Evolutionary conservation across 2,888 invertebrate genomes (phyloP).

Genomic region (Endotricha flammealis): DNA sequence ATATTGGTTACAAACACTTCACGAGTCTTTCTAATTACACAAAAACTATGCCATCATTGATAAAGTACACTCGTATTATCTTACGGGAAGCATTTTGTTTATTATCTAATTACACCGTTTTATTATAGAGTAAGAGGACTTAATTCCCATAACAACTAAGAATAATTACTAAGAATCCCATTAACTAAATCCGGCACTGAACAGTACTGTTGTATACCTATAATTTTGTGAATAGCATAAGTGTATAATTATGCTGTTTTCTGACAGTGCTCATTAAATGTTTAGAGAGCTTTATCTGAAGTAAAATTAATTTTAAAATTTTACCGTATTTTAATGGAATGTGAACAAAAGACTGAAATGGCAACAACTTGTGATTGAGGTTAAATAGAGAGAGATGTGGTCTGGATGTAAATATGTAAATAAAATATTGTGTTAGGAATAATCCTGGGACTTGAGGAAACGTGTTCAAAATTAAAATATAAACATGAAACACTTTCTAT

Average conservation of each 20-base stretch:
- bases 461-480: conserved; percentile 56
- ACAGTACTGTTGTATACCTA: neutral
- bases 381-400: conserved; percentile 44
- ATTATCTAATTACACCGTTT: no score
- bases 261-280: conserved; percentile 1
- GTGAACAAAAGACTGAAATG: conserved; percentile 64
- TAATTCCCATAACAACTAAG: no score
- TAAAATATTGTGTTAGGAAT: conserved; percentile 39
- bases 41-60: no score
- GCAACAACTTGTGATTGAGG: conserved; percentile 68
- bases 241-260: conserved; percentile 4
- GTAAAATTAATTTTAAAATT: conserved; percentile 1
- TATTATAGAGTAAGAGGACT: no score
- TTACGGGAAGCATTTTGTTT: no score
- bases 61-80: no score
- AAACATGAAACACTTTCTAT: conserved; percentile 36
- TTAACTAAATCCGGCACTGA: no score
- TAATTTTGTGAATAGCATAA: neutral
- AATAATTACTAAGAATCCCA: no score
- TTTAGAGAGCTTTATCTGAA: conserved; percentile 1
- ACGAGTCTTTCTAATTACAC: no score
- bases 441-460: conserved; percentile 43
- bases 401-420: conserved; percentile 55
- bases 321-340: conserved; percentile 34
- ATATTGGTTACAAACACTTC: no score